Conservation (phyloP, 2,113 vertebrate species). For the Pelobates fuscus region DNA sequence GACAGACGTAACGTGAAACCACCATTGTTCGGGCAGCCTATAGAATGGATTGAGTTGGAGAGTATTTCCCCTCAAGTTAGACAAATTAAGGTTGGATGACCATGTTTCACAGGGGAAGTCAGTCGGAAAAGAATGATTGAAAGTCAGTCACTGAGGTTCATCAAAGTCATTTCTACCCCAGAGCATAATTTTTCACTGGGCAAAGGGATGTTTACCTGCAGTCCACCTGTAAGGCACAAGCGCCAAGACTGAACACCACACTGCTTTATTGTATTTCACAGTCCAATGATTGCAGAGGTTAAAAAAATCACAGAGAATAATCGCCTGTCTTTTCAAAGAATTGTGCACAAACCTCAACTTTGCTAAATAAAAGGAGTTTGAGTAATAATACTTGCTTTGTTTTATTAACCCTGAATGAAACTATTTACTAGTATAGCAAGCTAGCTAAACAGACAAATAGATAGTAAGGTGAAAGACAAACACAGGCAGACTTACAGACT, state of each 20-base stretch:
- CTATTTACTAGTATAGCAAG: no score
- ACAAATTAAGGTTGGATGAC: conserved; percentile 85
- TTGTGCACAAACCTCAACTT: conserved; percentile 31
- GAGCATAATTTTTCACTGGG: conserved; percentile 96
- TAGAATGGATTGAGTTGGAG: conserved; percentile 74
- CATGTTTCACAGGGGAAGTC: conserved; percentile 83
- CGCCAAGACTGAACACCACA: conserved; percentile 93
- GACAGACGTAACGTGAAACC: conserved; percentile 59
- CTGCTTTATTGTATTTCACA: conserved; percentile 99
- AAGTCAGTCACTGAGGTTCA: conserved; percentile 84
- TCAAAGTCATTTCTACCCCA: conserved; percentile 91
- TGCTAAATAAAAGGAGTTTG: conserved; percentile 24
- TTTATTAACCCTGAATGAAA: no score
- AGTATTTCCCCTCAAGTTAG: conserved; percentile 89
- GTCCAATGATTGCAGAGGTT: conserved; percentile 83
- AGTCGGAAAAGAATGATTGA: conserved; percentile 99
- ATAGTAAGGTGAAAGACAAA: no score
- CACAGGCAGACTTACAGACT: no score
- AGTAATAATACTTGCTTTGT: conserved; percentile 1
- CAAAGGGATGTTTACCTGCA: conserved; percentile 91
- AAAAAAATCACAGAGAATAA: conserved; percentile 54
- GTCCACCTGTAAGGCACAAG: conserved; percentile 89
- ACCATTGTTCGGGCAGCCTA: conserved; percentile 42
- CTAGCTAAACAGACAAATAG: no score
- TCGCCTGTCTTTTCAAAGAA: conserved; percentile 29